A percentile compares a stretch with the other conserved stretches of the same genome.
These are phyloP conservation scores for Mya arenaria DNA, from an alignment of 1,140 invertebrate species.

Conservation along the genomic window DNA sequence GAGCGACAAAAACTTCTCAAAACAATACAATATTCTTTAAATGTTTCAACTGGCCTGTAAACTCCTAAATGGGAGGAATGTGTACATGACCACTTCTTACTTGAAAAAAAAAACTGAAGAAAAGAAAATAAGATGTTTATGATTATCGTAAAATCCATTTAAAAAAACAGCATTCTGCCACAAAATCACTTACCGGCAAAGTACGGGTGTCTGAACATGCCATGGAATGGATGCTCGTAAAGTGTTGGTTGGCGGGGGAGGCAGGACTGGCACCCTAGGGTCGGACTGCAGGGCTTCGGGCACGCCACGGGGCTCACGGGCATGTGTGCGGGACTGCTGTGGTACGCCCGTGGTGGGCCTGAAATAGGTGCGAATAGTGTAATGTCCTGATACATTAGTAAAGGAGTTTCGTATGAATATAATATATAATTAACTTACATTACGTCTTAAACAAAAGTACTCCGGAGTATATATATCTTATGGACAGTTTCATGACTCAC, in stretches of 20 bases:
- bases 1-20: too few relatives aligned
- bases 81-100: too few relatives aligned
- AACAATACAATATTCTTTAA: too few relatives aligned
- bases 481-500: too few relatives aligned
- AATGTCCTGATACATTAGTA: too few relatives aligned
- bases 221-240: slow-evolving; percentile 49
- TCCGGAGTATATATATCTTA: too few relatives aligned
- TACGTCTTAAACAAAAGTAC: too few relatives aligned
- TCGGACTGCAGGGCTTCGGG: slow-evolving; percentile 49
- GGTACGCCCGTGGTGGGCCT: slow-evolving; percentile 25
- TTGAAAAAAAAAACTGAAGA: too few relatives aligned
- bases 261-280: slow-evolving; percentile 41
- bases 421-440: too few relatives aligned
- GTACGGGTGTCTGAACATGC: slow-evolving; percentile 52
- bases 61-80: too few relatives aligned
- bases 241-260: slow-evolving; percentile 25
- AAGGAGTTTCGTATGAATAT: too few relatives aligned
- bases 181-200: slow-evolving; percentile 37
- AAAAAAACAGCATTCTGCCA: neutral
- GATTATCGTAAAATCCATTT: neutral
- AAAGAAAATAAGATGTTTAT: neutral
- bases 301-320: slow-evolving; percentile 37
- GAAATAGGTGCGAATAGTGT: neutral
- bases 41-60: too few relatives aligned
- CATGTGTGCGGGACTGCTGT: neutral